Evolutionary conservation across 2,888 invertebrate species (phyloP).

Genomic region (Tanytarsus gracilentus): DNA sequence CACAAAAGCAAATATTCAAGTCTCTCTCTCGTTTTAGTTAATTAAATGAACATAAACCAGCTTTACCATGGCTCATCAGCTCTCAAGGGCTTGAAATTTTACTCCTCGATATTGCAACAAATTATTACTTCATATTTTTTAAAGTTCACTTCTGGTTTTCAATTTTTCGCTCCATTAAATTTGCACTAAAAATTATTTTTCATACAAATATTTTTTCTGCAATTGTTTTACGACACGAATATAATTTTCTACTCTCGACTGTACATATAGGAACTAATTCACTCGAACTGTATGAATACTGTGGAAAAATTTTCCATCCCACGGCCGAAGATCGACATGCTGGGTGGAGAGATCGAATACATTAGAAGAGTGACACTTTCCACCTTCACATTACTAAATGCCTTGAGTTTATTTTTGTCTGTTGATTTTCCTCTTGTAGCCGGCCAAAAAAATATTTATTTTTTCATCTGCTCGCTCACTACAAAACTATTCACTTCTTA

Average conservation of each 20-base stretch:
- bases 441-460: not conserved
- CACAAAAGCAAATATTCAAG: not conserved
- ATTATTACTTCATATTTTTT: no score
- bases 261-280: no score
- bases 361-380: not conserved
- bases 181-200: constrained; percentile 13
- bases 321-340: no score
- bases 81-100: constrained; percentile 22
- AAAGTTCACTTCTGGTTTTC: not conserved
- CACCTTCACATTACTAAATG: not conserved
- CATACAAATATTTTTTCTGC: not conserved
- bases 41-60: not conserved
- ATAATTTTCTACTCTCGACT: no score
- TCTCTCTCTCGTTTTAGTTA: not conserved
- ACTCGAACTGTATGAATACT: no score
- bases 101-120: not conserved
- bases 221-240: not conserved
- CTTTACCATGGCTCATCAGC: constrained; percentile 26
- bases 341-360: no score
- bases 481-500: no score
- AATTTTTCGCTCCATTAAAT: constrained; percentile 25
- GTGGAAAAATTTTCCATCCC: no score
- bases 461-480: no score
- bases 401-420: constrained; percentile 6
- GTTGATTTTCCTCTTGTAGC: not conserved